These are phyloP conservation scores for Rhabdomys dilectus DNA, from an alignment of 2,113 vertebrate species.

Conservation along the genomic window DNA sequence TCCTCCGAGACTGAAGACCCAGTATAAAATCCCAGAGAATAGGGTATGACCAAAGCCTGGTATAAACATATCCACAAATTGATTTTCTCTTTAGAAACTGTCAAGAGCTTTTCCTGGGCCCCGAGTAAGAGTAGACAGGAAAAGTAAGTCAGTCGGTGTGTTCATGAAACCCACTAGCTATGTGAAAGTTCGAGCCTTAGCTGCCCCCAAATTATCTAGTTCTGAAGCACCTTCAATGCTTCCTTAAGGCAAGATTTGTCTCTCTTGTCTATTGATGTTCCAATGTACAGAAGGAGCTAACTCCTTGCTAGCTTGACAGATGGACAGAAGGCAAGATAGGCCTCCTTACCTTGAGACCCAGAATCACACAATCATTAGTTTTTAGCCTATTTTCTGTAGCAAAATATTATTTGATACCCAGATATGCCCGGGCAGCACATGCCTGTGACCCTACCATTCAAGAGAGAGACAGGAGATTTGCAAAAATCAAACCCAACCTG, in stretches of 20 bases:
- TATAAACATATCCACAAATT: background rate
- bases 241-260: background rate
- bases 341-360: background rate
- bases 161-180: background rate
- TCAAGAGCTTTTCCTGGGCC: background rate
- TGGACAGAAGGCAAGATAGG: background rate
- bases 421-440: too few relatives aligned
- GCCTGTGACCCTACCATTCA: background rate
- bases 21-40: background rate
- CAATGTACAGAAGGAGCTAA: background rate
- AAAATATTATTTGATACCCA: background rate
- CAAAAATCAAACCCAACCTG: background rate
- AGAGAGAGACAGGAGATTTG: background rate
- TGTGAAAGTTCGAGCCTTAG: background rate
- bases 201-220: background rate
- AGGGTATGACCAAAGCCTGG: background rate
- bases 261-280: background rate
- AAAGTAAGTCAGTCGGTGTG: background rate
- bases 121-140: background rate
- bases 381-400: background rate
- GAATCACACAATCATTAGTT: background rate
- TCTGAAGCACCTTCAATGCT: background rate
- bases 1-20: background rate
- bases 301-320: background rate
- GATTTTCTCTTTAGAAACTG: background rate